phyloP scores from a whole-genome alignment of 1,140 invertebrate species.

The Asobara japonica region DNA sequence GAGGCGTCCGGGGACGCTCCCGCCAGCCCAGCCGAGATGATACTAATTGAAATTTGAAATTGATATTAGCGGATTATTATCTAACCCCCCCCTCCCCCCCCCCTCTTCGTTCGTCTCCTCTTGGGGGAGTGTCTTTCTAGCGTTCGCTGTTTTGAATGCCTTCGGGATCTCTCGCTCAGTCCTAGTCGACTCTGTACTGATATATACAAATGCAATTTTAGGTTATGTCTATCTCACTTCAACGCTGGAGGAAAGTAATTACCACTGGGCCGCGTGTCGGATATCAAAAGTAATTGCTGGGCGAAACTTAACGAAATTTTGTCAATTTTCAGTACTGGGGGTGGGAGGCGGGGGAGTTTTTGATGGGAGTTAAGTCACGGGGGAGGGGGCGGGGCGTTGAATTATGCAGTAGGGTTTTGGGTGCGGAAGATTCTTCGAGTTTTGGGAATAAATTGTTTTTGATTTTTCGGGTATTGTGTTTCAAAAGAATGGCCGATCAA shows the following conservation, averaged over 20 bases:
- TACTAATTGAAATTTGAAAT: slow-evolving; percentile 70
- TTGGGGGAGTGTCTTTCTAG: neutral
- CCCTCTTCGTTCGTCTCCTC: slow-evolving; percentile 35
- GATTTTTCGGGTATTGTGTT: neutral
- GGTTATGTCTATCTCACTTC: neutral
- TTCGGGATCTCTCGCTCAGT: neutral
- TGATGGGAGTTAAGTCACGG: neutral
- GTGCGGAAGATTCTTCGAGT: neutral
- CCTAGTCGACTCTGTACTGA: neutral
- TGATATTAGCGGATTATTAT: slow-evolving; percentile 68
- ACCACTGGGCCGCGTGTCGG: slow-evolving; percentile 55
- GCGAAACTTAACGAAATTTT: slow-evolving; percentile 56
- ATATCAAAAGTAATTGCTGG: slow-evolving; percentile 60
- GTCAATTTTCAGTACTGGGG: slow-evolving; percentile 43
- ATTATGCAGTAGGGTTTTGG: neutral
- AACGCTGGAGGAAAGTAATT: slow-evolving; percentile 54
- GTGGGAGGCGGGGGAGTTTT: neutral
- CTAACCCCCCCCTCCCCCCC: slow-evolving; percentile 34
- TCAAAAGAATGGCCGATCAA: too few species aligned
- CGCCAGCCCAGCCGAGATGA: slow-evolving; percentile 56
- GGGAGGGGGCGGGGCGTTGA: neutral
- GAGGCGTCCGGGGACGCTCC: slow-evolving; percentile 45
- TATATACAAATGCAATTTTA: slow-evolving; percentile 8
- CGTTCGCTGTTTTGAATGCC: neutral
- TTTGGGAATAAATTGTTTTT: neutral